These are phyloP conservation scores for Drosophila trapezifrons DNA, from an alignment of 1,140 invertebrate genomes.

Conservation along the genomic window DNA sequence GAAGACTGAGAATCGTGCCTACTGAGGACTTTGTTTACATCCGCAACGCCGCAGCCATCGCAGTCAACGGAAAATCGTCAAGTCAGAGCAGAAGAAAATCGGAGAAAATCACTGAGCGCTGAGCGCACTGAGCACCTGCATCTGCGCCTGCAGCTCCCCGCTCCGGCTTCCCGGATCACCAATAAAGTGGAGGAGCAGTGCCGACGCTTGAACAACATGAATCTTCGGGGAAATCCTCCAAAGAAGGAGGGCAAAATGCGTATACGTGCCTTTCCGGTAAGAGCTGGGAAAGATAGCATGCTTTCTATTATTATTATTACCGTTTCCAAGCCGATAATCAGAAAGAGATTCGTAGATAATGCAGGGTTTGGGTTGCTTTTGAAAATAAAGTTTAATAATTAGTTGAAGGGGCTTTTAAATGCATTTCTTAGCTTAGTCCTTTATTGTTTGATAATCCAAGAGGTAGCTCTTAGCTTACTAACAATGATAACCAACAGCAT, in stretches of 20 bases:
- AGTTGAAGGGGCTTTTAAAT: neutral
- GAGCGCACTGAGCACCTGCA: conserved; percentile 37
- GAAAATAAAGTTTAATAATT: neutral
- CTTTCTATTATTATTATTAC: neutral
- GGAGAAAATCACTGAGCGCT: conserved; percentile 12
- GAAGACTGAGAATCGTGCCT: conserved; percentile 12
- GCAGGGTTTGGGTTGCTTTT: neutral
- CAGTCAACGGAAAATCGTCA: conserved; percentile 17
- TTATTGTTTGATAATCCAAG: neutral
- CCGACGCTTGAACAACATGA: conserved; percentile 76
- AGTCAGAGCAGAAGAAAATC: conserved; percentile 5
- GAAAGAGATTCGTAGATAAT: neutral
- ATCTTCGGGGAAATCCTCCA: conserved; percentile 84
- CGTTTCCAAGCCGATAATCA: neutral
- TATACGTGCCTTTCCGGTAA: conserved; percentile 98
- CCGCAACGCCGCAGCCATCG: conserved; percentile 1
- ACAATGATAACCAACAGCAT: neutral
- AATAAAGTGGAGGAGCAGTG: conserved; percentile 81
- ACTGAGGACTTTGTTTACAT: conserved; percentile 19
- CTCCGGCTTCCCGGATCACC: conserved; percentile 49
- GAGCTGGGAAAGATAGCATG: conserved; percentile 73
- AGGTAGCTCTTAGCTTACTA: neutral
- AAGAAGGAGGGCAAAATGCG: conserved; percentile 98
- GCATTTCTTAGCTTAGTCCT: neutral
- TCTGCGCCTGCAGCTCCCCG: conserved; percentile 37